Conservation (phyloP, 2,113 vertebrate species). For the Choloepus hoffmanni region DNA sequence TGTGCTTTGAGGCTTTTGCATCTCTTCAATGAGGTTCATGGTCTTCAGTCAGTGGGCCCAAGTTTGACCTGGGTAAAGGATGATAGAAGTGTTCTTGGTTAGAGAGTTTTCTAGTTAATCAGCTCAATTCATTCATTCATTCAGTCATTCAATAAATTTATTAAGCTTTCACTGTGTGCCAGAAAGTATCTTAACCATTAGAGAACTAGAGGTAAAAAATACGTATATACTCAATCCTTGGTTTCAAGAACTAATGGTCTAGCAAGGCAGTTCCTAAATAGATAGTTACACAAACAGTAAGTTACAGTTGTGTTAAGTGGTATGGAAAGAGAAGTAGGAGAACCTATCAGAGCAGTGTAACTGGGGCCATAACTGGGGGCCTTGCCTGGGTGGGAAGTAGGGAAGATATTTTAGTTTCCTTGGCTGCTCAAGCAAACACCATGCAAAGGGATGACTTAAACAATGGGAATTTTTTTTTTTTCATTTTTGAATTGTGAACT, state of each 20-base stretch:
- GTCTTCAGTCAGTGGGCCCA: neutral
- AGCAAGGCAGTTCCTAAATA: neutral
- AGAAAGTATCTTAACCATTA: conserved; percentile 36
- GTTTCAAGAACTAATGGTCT: conserved; percentile 2
- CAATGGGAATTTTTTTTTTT: too few species aligned
- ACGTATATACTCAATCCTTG: neutral
- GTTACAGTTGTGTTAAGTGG: neutral
- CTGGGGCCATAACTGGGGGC: neutral
- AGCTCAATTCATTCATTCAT: neutral
- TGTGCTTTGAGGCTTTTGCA: neutral
- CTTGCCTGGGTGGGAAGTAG: neutral
- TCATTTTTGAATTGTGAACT: too few species aligned
- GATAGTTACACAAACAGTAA: neutral
- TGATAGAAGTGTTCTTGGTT: neutral
- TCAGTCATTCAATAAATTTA: neutral
- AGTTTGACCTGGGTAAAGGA: conserved; percentile 42
- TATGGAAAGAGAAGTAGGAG: neutral
- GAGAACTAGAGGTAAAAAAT: conserved; percentile 7
- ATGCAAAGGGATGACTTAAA: too few species aligned
- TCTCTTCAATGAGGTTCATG: neutral
- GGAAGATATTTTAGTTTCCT: neutral
- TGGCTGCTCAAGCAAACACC: too few species aligned
- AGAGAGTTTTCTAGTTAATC: conserved; percentile 33
- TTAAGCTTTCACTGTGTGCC: conserved; percentile 9
- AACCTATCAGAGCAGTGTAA: neutral